phyloP scores from a whole-genome alignment of 2,797 vertebrate genomes.

The Girardinus metallicus region DNA sequence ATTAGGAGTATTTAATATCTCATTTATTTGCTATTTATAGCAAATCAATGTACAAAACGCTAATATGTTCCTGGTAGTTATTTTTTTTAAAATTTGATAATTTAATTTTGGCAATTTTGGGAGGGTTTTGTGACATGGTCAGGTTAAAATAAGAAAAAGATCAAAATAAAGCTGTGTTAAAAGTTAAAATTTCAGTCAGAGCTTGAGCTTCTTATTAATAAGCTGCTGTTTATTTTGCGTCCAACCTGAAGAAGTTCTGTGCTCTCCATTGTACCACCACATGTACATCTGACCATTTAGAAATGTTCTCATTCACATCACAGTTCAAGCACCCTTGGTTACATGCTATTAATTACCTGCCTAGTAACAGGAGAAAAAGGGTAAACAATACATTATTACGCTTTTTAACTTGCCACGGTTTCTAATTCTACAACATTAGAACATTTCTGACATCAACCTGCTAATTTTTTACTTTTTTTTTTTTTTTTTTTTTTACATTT shows the following conservation, averaged over 20 bases:
- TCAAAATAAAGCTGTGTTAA: not conserved
- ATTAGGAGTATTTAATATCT: not conserved
- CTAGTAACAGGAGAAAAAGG: not conserved
- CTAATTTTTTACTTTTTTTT: not conserved
- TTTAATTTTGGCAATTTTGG: not conserved
- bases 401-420: slow-evolving; percentile 9
- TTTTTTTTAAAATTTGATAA: not conserved
- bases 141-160: not conserved
- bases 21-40: no score
- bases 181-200: not conserved
- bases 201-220: not conserved
- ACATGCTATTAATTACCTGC: slow-evolving; percentile 46
- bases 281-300: not conserved
- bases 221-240: not conserved
- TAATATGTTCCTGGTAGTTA: not conserved
- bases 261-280: not conserved
- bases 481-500: not conserved
- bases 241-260: not conserved
- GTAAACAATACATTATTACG: slow-evolving; percentile 7
- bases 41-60: not conserved
- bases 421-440: not conserved
- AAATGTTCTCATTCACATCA: not conserved
- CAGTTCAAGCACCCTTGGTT: not conserved
- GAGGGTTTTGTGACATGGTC: not conserved
- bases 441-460: not conserved